Evolutionary conservation across 2,113 vertebrate genomes (phyloP).

Genomic region (Buteo buteo): DNA sequence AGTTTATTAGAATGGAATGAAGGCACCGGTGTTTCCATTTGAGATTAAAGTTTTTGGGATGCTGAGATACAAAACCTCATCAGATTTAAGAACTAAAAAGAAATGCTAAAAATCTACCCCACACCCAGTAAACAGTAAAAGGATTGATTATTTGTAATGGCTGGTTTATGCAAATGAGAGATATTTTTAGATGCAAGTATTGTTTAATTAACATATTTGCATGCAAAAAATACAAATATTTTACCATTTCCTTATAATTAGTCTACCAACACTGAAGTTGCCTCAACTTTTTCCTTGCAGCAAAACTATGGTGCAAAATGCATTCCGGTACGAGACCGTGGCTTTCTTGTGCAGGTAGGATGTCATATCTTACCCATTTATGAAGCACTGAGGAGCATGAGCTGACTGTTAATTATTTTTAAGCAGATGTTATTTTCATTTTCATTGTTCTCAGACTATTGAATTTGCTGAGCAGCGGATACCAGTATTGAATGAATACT

Average conservation of each 20-base stretch:
- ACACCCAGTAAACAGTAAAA: neutral
- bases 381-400: neutral
- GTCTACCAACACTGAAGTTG: neutral
- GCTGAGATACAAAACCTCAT: neutral
- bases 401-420: conserved; percentile 14
- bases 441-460: conserved; percentile 77
- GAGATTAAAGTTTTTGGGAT: neutral
- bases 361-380: neutral
- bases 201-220: neutral
- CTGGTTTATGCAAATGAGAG: neutral
- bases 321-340: conserved; percentile 79
- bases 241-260: neutral
- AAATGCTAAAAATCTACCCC: neutral
- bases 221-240: neutral
- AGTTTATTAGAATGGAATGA: neutral
- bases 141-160: neutral
- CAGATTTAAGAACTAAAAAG: neutral
- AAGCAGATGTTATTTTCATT: conserved; percentile 26
- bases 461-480: conserved; percentile 90
- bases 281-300: conserved; percentile 67
- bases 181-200: neutral
- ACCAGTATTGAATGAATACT: conserved; percentile 88
- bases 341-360: conserved; percentile 87
- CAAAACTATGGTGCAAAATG: conserved; percentile 85
- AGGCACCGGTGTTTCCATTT: neutral